Evolutionary conservation across 2,888 invertebrate species (phyloP), one percentile per base, ranked within the genome.

Genomic region (Strigamia maritima): DNA sequence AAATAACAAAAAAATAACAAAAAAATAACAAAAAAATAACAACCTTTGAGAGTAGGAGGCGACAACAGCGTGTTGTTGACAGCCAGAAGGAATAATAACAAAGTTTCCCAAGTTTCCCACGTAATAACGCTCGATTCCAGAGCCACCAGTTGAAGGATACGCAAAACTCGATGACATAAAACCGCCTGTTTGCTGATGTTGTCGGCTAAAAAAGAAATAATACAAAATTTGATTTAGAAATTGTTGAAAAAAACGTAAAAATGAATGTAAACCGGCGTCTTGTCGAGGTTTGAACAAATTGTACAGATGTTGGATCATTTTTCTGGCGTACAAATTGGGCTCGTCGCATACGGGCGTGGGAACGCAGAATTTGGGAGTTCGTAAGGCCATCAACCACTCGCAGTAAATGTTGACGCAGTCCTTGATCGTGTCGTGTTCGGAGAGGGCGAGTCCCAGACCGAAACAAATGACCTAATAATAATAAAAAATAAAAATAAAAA

Each of bases 361-460:
- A 22, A 97, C 93, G 82, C 94, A 93, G 79, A 94, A 90, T 84
- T 94, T 93, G 0, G 95, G 94, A 31, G 90, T 90, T 82, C 94
- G 90, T 81, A 98, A 88, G 2, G 97, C 94, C 0, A 94, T 92
- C 82, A 98, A 88, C 98, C 98, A 98, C 84, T 98, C 96, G 86
- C 97, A 97, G 85, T 98, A 98, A 44, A 98, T 93, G 85, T 94
- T 94, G 65, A 97, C 97, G 86, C 97, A 98, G 86, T 97, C 97
- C 82, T 96, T 92, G 78, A 98, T 92, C 0, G 96, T 94, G 83
- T 97, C 97, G 85, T 97, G 95, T 86, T 98, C 97, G 44, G 91
- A 89, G 75, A 98, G 87, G 0, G 97, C 96, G 74, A 98, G 88
- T 16, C 95, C 94, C 4, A 98, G 89, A 0, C 98, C 97, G 87